phyloP scores from a whole-genome alignment of 2,113 vertebrate species.

The Heloderma charlesbogerti region DNA sequence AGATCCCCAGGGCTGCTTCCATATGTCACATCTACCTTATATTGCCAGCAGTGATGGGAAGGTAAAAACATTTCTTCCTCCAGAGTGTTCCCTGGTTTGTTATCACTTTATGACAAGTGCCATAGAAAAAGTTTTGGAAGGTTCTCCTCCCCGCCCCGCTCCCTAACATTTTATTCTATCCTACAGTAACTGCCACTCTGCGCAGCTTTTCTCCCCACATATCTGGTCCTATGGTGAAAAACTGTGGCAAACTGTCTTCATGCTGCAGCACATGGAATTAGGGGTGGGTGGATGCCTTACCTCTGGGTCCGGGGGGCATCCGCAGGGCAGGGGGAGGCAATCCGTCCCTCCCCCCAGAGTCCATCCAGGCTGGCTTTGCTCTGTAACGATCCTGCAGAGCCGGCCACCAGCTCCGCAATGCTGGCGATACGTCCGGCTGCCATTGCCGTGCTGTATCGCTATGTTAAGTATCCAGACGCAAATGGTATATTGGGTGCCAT shows the following conservation, averaged over 20 bases:
- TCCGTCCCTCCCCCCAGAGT: too few species aligned
- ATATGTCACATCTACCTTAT: neutral
- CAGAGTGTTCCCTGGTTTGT: neutral
- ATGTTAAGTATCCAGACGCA: too few species aligned
- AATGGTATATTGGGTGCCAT: too few species aligned
- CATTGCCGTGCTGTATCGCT: too few species aligned
- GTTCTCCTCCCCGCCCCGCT: neutral
- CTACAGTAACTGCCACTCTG: neutral
- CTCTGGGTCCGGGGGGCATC: too few species aligned
- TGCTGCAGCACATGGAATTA: neutral
- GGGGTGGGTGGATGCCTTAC: too few species aligned
- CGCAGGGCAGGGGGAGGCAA: too few species aligned
- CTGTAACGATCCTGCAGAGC: too few species aligned
- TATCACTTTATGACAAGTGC: neutral
- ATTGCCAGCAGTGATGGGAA: neutral
- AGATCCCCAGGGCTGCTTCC: neutral
- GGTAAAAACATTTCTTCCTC: neutral
- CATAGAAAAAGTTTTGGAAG: neutral
- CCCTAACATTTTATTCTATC: neutral
- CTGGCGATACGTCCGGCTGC: too few species aligned
- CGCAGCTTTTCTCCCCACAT: neutral
- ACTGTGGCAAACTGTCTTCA: neutral
- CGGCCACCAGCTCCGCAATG: too few species aligned
- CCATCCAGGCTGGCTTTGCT: too few species aligned
- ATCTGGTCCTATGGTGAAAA: neutral